Conservation (phyloP, 2,113 vertebrate species). For the Raja brachyura region DNA sequence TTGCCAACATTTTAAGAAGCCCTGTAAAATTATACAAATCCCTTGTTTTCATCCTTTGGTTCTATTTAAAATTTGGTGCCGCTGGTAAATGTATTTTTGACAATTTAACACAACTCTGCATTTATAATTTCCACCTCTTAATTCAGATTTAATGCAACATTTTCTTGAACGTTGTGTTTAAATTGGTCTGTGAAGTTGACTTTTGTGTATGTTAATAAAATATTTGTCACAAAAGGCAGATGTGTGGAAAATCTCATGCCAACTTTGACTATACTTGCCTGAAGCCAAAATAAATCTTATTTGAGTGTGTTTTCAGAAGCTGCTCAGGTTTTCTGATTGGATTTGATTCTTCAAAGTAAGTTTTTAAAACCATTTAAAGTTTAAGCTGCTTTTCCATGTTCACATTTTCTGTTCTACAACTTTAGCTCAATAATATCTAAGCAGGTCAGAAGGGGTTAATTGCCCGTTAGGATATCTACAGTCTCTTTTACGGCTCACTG, state of each 20-base stretch:
- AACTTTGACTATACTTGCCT: constrained; percentile 10
- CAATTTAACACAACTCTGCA: background rate
- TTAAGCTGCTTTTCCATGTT: background rate
- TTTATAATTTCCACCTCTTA: background rate
- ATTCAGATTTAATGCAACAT: background rate
- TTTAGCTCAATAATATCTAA: background rate
- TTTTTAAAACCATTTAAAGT: constrained; percentile 10
- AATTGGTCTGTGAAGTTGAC: background rate
- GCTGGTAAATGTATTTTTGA: background rate
- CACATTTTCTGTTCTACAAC: background rate
- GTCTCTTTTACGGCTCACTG: background rate
- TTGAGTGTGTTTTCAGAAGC: background rate
- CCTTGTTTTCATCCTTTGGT: background rate
- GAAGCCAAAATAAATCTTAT: background rate
- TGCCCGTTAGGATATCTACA: background rate
- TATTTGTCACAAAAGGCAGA: constrained; percentile 1
- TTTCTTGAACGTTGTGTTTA: background rate
- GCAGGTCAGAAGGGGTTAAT: background rate
- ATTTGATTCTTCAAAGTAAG: background rate
- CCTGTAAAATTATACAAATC: background rate
- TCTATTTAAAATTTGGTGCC: background rate
- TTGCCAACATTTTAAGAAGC: background rate
- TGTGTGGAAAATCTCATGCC: background rate
- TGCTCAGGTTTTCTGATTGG: background rate
- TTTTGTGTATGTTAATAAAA: background rate